Evolutionary conservation across 2,888 invertebrate genomes (phyloP).

Genomic region (Nomada goodeniana): DNA sequence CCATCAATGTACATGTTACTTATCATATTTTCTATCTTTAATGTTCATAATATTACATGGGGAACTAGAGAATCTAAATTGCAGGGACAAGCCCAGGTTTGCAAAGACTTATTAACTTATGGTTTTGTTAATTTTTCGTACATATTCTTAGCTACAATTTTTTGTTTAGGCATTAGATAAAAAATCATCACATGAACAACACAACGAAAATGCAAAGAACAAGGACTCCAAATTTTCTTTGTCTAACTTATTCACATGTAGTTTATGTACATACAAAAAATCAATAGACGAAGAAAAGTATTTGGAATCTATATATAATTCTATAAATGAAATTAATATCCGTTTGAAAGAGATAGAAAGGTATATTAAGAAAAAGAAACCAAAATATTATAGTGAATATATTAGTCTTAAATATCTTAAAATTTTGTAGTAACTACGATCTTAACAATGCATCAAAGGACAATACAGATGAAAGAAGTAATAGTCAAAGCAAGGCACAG

Average conservation of each 20-base stretch:
- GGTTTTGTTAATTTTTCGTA: background rate
- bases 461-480: background rate
- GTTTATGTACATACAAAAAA: conserved; percentile 85
- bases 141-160: background rate
- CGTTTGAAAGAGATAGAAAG: conserved; percentile 84
- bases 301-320: conserved; percentile 83
- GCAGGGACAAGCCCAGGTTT: conserved; percentile 73
- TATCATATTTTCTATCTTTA: conserved; percentile 96
- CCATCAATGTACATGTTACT: conserved; percentile 98
- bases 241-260: conserved; percentile 86
- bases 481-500: background rate
- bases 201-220: background rate
- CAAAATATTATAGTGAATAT: conserved; percentile 10
- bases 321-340: conserved; percentile 83
- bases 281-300: conserved; percentile 83
- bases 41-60: conserved; percentile 97
- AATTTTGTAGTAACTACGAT: conserved; percentile 16
- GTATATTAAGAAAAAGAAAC: conserved; percentile 62
- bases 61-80: conserved; percentile 92
- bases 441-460: background rate
- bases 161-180: conserved; percentile 3
- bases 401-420: background rate
- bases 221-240: conserved; percentile 86
- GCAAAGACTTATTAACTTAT: background rate
- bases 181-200: background rate